Base-by-base conservation (phyloP, 1,140 invertebrate genomes). In the Bombus waltoni region DNA sequence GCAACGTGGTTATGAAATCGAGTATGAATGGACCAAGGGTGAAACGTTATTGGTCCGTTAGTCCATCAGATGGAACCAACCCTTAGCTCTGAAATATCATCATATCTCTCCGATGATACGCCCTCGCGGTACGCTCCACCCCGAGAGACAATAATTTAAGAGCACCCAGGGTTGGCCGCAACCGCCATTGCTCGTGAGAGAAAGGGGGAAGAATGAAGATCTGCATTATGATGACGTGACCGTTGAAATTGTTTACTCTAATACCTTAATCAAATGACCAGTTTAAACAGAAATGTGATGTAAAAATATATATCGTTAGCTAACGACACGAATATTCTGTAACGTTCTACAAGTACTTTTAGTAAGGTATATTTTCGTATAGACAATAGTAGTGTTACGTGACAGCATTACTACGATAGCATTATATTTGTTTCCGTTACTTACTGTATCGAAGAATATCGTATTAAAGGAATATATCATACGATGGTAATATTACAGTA, bases 61-160 rank as follows among this genome's bases (percentile, higher is more conserved):
- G 88, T 90, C 87, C 88, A 88, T 87, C 87, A 83, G 85, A 88
- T 88, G 86, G 88, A 83, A 87, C 90, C 91, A 93, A 91, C 88
- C 92, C 88, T 85, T 88, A 89, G 87, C 79, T 79, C 66, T 89
- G 87, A 92, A 92, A 93, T 94, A 94, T 95, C 93, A 95, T 94
- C 93, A 95, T 94, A 94, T 94, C 92, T 94, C 85, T 87, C 79
- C 83, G 88, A 93, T 89, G 94, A 84, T 93, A 93, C 94, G 93
- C 93, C 94, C 93, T 92, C 90, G 92, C 88, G 75, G 81, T 85
- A 88, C 89, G 91, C 93, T 94, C 93, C 93, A 93, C 94, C 92
- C 91, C 89, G 81, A 91, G 88, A 86, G 93, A 94, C 91, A 93
- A 94, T 94, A 94, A 94, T 94, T 94, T 92, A 93, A 92, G 90